phyloP scores from a whole-genome alignment of 1,140 invertebrate genomes.

The Harpegnathos saltator region DNA sequence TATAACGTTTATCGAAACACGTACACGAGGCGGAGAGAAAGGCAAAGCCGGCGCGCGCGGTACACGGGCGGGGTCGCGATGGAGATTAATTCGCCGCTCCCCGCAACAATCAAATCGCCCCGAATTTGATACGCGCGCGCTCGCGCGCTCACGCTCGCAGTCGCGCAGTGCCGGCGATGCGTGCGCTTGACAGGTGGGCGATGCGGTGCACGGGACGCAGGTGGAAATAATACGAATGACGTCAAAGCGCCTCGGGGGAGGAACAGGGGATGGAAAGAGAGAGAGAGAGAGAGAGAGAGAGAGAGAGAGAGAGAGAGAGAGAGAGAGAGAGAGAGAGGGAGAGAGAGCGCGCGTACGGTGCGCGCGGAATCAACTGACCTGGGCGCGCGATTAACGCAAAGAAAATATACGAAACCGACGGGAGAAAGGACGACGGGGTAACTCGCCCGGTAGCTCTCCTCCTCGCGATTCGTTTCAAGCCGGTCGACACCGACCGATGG shows the following conservation, averaged over 20 bases:
- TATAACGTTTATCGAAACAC: constrained; percentile 46
- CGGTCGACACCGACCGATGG: too few relatives aligned
- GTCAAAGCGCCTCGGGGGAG: constrained; percentile 56
- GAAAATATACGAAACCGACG: constrained; percentile 68
- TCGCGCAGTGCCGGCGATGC: constrained; percentile 21
- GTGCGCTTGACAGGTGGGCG: constrained; percentile 55
- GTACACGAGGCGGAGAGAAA: neutral
- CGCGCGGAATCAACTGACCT: constrained; percentile 12
- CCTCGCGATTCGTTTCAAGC: neutral
- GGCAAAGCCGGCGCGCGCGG: neutral
- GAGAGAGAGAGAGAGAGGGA: neutral
- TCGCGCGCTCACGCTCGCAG: neutral
- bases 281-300: neutral
- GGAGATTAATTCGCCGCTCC: constrained; percentile 59
- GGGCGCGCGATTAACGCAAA: constrained; percentile 71
- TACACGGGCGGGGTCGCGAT: constrained; percentile 9
- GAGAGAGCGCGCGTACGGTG: neutral
- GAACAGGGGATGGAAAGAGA: neutral
- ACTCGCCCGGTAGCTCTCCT: too few relatives aligned
- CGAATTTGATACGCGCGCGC: constrained; percentile 45
- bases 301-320: constrained; percentile 1
- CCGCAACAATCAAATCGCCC: constrained; percentile 60
- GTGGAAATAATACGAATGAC: constrained; percentile 63
- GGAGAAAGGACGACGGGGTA: neutral
- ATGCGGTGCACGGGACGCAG: constrained; percentile 18